These are phyloP conservation scores for Cichladusa arquata DNA, from an alignment of 2,113 vertebrate genomes.

Conservation along the genomic window DNA sequence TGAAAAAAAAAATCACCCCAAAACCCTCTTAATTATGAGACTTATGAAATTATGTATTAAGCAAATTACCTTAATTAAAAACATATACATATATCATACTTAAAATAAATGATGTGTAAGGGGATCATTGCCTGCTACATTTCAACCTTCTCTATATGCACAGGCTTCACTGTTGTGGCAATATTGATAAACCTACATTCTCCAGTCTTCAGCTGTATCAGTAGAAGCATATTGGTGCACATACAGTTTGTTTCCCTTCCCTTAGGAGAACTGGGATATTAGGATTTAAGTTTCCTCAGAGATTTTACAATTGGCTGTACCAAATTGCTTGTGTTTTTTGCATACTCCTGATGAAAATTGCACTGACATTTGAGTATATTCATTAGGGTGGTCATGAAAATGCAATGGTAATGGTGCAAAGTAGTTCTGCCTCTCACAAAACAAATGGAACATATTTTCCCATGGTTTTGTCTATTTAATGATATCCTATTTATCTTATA, in stretches of 20 bases:
- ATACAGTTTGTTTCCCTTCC: background rate
- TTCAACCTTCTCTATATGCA: background rate
- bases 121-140: background rate
- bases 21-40: background rate
- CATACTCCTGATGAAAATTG: conserved; percentile 20
- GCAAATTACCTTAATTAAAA: conserved; percentile 14
- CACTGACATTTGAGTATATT: background rate
- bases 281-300: background rate
- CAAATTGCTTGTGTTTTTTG: background rate
- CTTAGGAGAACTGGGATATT: background rate
- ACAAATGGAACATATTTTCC: background rate
- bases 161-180: background rate
- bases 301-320: background rate
- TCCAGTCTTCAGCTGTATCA: background rate
- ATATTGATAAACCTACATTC: background rate
- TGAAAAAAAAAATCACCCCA: background rate
- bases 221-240: background rate
- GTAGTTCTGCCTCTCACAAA: background rate
- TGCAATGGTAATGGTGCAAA: background rate
- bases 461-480: background rate
- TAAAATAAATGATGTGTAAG: background rate
- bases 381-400: conserved; percentile 5
- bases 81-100: background rate
- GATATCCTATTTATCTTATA: background rate
- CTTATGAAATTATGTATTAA: background rate